Evolutionary conservation across 2,888 invertebrate species (phyloP), one percentile per base, ranked within the genome.

Genomic region (Epistrophella euchroma): DNA sequence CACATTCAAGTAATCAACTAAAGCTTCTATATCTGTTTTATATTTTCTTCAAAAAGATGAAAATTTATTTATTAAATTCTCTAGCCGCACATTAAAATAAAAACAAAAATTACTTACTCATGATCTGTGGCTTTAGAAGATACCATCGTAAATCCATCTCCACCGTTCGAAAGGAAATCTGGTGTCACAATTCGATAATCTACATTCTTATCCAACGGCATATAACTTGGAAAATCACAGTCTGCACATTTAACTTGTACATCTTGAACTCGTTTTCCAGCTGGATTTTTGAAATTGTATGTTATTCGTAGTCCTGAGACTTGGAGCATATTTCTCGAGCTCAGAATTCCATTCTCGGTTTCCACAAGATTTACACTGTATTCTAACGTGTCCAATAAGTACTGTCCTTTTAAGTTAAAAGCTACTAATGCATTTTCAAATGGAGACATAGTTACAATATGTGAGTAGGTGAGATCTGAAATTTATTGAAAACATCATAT

Each of bases 361-460:
- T 91, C 90, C 15, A 91, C 89, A 35, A 88, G 88, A 58, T 88
- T 92, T 0, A 94, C 93, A 0, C 94, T 93, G 89, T 93, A 93
- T 91, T 96, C 95, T 1, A 95, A 93, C 13, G 95, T 94, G 80
- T 94, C 94, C 74, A 94, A 90, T 5, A 97, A 90, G 88, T 95
- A 92, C 81, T 93, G 91, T 0, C 97, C 97, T 68, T 93, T 93
- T 74, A 97, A 90, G 89, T 96, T 95, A 75, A 96, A 94, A 15
- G 95, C 93, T 89, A 96, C 95, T 80, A 97, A 93, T 58, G 94
- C 94, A 91, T 97, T 97, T 90, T 95, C 95, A 90, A 97, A 97
- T 0, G 97, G 97, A 81, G 95, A 93, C 25, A 95, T 94, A 88
- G 95, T 94, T 6, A 96, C 92, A 10, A 97, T 89, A 77, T 95